Conservation (phyloP, 2,888 invertebrate genomes). For the Platycnemis pennipes region DNA sequence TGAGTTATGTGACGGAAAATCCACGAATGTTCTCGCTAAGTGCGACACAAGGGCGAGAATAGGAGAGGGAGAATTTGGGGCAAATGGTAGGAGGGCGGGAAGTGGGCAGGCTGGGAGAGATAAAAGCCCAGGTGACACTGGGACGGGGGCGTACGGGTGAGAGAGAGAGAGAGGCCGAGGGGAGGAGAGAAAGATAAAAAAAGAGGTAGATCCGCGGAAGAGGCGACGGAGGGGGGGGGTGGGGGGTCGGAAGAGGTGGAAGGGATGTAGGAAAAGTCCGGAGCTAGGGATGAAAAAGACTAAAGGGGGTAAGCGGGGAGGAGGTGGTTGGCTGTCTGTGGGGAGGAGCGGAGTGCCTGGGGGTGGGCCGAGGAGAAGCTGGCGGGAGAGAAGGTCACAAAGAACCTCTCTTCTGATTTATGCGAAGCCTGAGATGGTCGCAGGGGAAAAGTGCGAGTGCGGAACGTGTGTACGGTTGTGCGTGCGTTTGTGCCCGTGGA, state of each 20-base stretch:
- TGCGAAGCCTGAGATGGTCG: constrained; percentile 43
- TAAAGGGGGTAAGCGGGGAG: background rate
- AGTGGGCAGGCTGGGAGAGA: background rate
- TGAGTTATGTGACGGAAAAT: constrained; percentile 67
- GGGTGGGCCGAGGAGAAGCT: too few relatives aligned
- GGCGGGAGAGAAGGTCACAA: background rate
- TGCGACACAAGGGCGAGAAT: constrained; percentile 60
- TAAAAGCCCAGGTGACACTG: background rate
- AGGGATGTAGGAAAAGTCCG: too few relatives aligned
- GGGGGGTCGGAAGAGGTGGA: too few relatives aligned
- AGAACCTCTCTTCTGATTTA: constrained; percentile 48
- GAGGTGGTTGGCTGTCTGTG: background rate
- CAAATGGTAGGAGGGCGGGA: background rate
- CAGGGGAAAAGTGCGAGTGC: background rate
- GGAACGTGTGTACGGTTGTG: background rate
- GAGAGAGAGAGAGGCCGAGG: background rate
- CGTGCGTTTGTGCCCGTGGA: background rate
- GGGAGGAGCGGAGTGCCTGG: too few relatives aligned
- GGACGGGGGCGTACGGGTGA: background rate
- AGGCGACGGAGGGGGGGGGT: background rate
- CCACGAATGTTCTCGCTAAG: constrained; percentile 63
- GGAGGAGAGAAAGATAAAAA: background rate
- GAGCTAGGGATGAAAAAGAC: too few relatives aligned
- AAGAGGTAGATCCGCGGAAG: background rate
- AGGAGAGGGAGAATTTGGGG: background rate